phyloP scores from a whole-genome alignment of 2,888 invertebrate genomes.

The Zootermopsis nevadensis region DNA sequence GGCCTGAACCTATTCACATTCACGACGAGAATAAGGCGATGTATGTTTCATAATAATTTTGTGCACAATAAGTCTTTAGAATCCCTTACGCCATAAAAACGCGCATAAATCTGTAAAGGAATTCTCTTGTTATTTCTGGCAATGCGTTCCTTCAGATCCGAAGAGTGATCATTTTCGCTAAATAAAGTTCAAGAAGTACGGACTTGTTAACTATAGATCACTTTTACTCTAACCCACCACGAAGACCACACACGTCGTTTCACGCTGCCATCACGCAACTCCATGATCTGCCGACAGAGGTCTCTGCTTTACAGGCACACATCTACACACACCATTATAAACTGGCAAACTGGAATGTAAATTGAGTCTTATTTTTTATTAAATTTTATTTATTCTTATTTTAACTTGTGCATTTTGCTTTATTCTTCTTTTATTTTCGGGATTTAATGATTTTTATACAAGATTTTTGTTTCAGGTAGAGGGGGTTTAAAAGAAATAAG shows the following conservation, averaged over 20 bases:
- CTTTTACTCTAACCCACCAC: background rate
- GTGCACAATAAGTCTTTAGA: background rate
- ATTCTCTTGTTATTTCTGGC: background rate
- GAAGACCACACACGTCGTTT: slow-evolving; percentile 38
- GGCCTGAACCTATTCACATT: background rate
- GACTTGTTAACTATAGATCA: background rate
- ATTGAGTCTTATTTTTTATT: slow-evolving; percentile 26
- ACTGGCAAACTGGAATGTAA: slow-evolving; percentile 39
- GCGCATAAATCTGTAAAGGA: background rate
- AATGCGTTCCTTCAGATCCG: background rate
- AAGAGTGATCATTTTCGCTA: slow-evolving; percentile 1
- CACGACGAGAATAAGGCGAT: background rate
- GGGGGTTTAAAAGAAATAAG: background rate
- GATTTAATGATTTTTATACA: slow-evolving; percentile 28
- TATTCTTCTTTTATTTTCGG: background rate
- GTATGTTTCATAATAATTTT: no score
- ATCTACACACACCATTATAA: slow-evolving; percentile 32
- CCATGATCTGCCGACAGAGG: slow-evolving; percentile 39
- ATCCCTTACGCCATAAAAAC: background rate
- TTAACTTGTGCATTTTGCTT: slow-evolving; percentile 18
- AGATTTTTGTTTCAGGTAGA: background rate
- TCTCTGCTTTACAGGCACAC: slow-evolving; percentile 36
- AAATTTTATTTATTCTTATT: background rate
- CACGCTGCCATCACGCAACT: slow-evolving; percentile 38
- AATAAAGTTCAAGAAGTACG: background rate